phyloP scores from a whole-genome alignment of 2,113 vertebrate species.

The Stomatorhinus ivindoensis region DNA sequence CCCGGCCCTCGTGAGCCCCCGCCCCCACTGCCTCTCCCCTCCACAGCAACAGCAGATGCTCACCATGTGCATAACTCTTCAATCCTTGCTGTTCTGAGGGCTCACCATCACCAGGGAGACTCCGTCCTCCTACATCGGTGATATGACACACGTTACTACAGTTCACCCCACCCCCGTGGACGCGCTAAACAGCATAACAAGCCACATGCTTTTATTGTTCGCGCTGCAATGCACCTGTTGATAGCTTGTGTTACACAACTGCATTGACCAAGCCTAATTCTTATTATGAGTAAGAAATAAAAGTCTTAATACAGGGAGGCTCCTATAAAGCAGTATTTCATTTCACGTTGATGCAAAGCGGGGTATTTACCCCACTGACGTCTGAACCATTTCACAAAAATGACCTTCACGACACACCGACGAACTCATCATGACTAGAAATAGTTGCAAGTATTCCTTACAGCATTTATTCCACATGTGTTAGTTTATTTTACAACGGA shows the following conservation, averaged over 20 bases:
- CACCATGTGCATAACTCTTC: constrained; percentile 58
- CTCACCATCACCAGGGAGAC: not conserved
- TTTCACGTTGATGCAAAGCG: not conserved
- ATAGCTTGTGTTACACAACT: not conserved
- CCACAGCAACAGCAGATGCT: constrained; percentile 65
- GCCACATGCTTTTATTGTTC: not conserved
- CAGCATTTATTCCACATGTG: constrained; percentile 4
- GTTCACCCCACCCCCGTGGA: not conserved
- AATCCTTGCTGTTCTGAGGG: constrained; percentile 59
- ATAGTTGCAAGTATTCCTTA: not conserved
- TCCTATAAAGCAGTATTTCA: not conserved
- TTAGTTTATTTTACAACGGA: constrained; percentile 12
- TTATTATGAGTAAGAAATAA: not conserved
- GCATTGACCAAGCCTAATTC: not conserved
- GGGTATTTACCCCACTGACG: not conserved
- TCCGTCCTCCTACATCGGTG: constrained; percentile 31
- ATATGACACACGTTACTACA: constrained; percentile 46
- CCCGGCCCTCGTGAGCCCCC: not conserved
- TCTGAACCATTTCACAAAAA: not conserved
- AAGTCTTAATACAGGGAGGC: not conserved
- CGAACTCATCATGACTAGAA: not conserved
- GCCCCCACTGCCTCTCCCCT: constrained; percentile 19
- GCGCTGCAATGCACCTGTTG: not conserved
- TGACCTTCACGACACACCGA: not conserved
- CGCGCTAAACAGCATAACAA: not conserved